Conservation (phyloP, 2,888 invertebrate species). For the Bombylius discolor region DNA sequence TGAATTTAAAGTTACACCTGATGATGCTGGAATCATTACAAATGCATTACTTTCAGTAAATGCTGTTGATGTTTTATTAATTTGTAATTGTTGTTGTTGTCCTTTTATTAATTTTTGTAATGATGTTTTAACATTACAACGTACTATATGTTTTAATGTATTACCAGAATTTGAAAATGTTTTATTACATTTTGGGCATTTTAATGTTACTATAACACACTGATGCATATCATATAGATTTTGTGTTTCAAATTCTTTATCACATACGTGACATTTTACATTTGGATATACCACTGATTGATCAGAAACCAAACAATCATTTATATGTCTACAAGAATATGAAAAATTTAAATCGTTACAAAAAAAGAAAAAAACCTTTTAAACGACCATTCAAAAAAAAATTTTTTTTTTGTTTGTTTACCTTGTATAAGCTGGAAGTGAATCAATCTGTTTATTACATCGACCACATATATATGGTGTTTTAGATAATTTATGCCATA, state of each 20-base stretch:
- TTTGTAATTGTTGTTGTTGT: background rate
- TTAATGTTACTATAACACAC: conserved; percentile 27
- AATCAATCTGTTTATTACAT: conserved; percentile 33
- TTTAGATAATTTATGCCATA: conserved; percentile 31
- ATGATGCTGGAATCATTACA: background rate
- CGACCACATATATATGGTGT: conserved; percentile 38
- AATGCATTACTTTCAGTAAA: background rate
- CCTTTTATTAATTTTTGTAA: background rate
- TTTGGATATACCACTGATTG: conserved; percentile 21
- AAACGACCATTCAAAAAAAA: no score
- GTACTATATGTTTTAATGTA: conserved; percentile 13
- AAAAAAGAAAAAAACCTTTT: background rate
- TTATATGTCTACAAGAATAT: conserved; percentile 23
- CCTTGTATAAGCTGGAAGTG: conserved; percentile 17
- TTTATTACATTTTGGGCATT: conserved; percentile 30
- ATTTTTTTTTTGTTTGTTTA: background rate
- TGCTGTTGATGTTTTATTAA: background rate
- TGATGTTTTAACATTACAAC: conserved; percentile 1
- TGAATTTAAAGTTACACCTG: background rate
- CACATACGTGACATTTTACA: conserved; percentile 29
- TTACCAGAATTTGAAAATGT: conserved; percentile 6
- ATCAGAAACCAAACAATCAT: conserved; percentile 16
- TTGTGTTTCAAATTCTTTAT: conserved; percentile 28
- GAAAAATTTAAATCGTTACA: background rate
- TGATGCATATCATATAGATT: conserved; percentile 32